phyloP scores from a whole-genome alignment of 2,113 vertebrate species.

The Chinchilla lanigera region DNA sequence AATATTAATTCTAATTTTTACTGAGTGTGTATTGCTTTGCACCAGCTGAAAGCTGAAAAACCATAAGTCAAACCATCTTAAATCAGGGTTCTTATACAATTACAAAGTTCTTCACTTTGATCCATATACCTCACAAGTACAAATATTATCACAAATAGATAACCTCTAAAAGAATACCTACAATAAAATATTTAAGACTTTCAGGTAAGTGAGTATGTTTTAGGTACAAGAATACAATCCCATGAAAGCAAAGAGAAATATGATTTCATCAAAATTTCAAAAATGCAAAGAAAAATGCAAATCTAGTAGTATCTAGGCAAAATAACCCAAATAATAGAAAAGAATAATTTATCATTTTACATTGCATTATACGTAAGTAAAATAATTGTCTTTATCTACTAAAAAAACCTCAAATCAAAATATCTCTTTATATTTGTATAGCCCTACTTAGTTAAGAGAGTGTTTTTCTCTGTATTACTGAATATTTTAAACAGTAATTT shows the following conservation, averaged over 20 bases:
- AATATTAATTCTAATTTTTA: not conserved
- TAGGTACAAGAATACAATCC: not conserved
- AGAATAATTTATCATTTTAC: not conserved
- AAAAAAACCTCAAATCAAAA: not conserved
- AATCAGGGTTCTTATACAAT: not conserved
- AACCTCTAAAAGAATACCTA: not conserved
- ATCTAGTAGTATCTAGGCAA: not conserved
- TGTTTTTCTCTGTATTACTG: not conserved
- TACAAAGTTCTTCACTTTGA: not conserved
- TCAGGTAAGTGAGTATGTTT: not conserved
- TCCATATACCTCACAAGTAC: not conserved
- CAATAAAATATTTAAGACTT: not conserved
- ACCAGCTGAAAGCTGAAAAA: not conserved
- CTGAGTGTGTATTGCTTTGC: rapidly evolving
- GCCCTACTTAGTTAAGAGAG: not conserved
- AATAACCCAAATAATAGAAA: not conserved
- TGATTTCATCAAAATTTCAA: not conserved
- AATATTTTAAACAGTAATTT: not conserved
- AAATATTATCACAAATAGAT: not conserved
- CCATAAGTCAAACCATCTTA: not conserved
- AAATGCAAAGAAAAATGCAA: not conserved
- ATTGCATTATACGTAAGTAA: not conserved
- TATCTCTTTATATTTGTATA: not conserved
- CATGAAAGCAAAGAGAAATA: not conserved
- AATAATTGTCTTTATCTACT: not conserved